These are phyloP conservation scores for Myiopsitta monachus DNA, from an alignment of 2,113 vertebrate genomes.

Conservation along the genomic window DNA sequence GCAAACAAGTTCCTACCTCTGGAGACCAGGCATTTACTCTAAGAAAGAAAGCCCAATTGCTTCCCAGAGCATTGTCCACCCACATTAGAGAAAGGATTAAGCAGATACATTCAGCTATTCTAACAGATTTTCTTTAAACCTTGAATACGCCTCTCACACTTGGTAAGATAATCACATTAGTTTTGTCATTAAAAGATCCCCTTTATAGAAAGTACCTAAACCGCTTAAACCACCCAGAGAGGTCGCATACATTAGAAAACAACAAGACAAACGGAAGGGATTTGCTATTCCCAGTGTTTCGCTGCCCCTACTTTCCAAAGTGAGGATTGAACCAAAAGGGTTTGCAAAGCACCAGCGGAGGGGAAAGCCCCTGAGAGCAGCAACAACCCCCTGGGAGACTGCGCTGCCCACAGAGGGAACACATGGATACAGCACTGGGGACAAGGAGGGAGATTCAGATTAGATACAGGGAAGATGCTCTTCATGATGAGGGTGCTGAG, in stretches of 20 bases:
- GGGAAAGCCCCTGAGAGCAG: not conserved
- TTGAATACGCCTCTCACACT: slow-evolving; percentile 93
- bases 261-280: slow-evolving; percentile 81
- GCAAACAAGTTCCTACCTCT: slow-evolving; percentile 85
- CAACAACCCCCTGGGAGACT: not conserved
- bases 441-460: not conserved
- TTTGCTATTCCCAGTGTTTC: slow-evolving; percentile 77
- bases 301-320: slow-evolving; percentile 42
- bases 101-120: slow-evolving; percentile 98
- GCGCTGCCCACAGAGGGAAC: not conserved
- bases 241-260: slow-evolving; percentile 90
- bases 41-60: slow-evolving; percentile 83
- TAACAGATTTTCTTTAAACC: slow-evolving; percentile 97
- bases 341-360: slow-evolving; percentile 40
- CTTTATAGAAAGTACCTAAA: slow-evolving; percentile 92
- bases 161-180: slow-evolving; percentile 99
- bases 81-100: slow-evolving; percentile 98
- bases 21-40: slow-evolving; percentile 85
- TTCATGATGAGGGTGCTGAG: not conserved
- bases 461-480: not conserved
- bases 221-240: slow-evolving; percentile 96
- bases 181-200: slow-evolving; percentile 98
- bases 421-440: rapidly evolving
- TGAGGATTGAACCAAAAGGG: slow-evolving; percentile 43
- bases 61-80: slow-evolving; percentile 89